These are phyloP conservation scores for Phasianus colchicus DNA, from an alignment of 2,113 vertebrate genomes.

Conservation along the genomic window DNA sequence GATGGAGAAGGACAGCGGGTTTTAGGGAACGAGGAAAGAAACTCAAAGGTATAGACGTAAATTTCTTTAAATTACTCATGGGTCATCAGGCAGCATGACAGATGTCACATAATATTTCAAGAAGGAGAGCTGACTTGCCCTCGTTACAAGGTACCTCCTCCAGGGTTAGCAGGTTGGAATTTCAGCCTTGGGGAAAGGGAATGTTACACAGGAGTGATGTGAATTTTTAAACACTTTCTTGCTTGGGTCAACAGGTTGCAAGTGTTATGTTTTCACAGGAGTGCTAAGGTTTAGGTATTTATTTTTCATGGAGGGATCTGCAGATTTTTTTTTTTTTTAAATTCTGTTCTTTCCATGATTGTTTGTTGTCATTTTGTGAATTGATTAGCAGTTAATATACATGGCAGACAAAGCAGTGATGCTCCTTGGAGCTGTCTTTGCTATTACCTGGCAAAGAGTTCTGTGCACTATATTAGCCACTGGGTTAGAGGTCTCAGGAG, in stretches of 20 bases:
- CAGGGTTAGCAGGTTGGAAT: neutral
- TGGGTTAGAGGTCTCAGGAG: neutral
- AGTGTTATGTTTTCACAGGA: slow-evolving; percentile 42
- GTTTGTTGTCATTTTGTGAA: slow-evolving; percentile 38
- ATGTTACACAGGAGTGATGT: neutral
- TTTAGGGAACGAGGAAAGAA: slow-evolving; percentile 30
- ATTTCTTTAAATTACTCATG: slow-evolving; percentile 3
- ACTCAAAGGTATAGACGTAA: neutral
- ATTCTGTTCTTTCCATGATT: neutral
- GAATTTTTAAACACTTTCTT: slow-evolving; percentile 22
- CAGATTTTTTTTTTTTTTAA: neutral
- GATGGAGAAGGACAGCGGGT: slow-evolving; percentile 22
- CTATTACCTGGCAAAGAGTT: neutral
- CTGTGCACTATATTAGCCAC: neutral
- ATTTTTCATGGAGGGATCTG: neutral
- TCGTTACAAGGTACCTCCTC: neutral
- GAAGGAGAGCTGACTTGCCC: neutral
- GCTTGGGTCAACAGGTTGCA: slow-evolving; percentile 20
- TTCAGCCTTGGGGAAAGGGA: neutral
- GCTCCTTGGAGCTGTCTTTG: neutral
- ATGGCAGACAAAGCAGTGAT: neutral
- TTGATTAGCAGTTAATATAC: neutral
- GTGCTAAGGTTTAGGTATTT: neutral
- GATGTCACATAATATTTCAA: neutral
- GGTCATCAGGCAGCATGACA: neutral